Evolutionary conservation across 35 echinoderm and acorn worm species (phyloP).

Genomic region (Apostichopus californicus): DNA sequence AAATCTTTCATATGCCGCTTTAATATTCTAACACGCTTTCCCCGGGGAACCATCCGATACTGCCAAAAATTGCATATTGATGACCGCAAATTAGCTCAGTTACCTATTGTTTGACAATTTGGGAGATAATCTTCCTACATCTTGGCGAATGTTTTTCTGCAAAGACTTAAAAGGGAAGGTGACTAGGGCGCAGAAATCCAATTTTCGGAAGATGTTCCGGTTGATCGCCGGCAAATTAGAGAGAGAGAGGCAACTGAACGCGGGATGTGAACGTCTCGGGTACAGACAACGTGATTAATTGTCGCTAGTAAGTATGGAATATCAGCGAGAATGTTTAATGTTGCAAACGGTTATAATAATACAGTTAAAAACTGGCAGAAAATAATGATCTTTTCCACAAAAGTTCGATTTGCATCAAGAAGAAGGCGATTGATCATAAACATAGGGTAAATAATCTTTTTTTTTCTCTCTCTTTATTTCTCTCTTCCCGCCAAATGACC

Average conservation of each 20-base stretch:
- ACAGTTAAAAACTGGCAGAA: not conserved
- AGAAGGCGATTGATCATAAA: conserved; percentile 41
- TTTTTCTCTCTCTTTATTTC: not conserved
- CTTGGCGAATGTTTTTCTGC: conserved; percentile 17
- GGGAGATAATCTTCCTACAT: conserved; percentile 55
- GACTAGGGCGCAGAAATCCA: conserved; percentile 38
- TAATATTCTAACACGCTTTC: not conserved
- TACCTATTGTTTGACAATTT: conserved; percentile 59
- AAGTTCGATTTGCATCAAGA: conserved; percentile 34
- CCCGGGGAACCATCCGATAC: conserved; percentile 28
- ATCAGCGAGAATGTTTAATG: conserved; percentile 33
- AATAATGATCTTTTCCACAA: not conserved
- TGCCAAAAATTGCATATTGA: conserved; percentile 56
- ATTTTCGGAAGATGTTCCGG: conserved; percentile 52
- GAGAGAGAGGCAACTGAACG: conserved; percentile 42
- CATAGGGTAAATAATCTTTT: conserved; percentile 42
- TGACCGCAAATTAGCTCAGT: conserved; percentile 56
- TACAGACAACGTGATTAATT: conserved; percentile 53
- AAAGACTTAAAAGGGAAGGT: conserved; percentile 11
- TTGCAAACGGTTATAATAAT: conserved; percentile 34
- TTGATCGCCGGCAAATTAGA: conserved; percentile 55
- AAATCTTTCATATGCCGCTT: not conserved
- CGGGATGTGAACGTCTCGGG: conserved; percentile 17
- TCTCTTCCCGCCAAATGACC: conserved; percentile 47
- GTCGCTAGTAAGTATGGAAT: conserved; percentile 15